Conservation (phyloP, 2,888 invertebrate genomes). For the Azorinus chamasolen region DNA sequence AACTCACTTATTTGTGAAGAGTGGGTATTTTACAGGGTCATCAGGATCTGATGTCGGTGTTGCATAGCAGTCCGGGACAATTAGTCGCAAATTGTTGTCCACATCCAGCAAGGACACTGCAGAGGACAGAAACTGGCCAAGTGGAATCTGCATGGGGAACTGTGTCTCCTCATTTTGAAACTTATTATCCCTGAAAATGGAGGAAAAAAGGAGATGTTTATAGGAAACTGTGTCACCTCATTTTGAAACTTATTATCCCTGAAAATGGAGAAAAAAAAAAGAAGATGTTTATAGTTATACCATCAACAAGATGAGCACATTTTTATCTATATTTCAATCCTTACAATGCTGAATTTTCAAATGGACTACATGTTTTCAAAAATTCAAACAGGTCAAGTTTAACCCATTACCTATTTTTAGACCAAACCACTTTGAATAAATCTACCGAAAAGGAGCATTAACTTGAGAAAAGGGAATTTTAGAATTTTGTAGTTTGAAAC, state of each 20-base stretch:
- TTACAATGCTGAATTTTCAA: no score
- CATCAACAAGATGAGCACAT: no score
- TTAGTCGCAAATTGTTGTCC: conserved; percentile 76
- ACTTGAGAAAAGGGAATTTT: no score
- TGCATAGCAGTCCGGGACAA: conserved; percentile 79
- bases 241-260: conserved; percentile 68
- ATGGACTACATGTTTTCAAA: no score
- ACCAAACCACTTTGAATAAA: no score
- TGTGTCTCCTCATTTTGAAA: conserved; percentile 68
- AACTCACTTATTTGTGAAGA: conserved; percentile 81
- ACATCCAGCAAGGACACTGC: conserved; percentile 73
- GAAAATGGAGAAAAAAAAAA: background rate
- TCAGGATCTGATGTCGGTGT: conserved; percentile 70
- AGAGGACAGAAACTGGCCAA: conserved; percentile 79
- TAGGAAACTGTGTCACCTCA: conserved; percentile 74
- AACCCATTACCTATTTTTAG: no score
- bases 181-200: conserved; percentile 55
- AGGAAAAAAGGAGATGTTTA: background rate
- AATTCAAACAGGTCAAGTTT: no score
- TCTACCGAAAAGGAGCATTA: no score
- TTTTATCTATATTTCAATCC: no score
- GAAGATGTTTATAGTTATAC: no score
- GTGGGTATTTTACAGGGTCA: conserved; percentile 63
- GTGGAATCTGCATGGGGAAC: conserved; percentile 75
- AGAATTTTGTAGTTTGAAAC: no score